Percentiles rank a stretch among this genome's conserved stretches.
phyloP scores from a whole-genome alignment of 2,797 vertebrate genomes.

The Microhierax caerulescens region DNA sequence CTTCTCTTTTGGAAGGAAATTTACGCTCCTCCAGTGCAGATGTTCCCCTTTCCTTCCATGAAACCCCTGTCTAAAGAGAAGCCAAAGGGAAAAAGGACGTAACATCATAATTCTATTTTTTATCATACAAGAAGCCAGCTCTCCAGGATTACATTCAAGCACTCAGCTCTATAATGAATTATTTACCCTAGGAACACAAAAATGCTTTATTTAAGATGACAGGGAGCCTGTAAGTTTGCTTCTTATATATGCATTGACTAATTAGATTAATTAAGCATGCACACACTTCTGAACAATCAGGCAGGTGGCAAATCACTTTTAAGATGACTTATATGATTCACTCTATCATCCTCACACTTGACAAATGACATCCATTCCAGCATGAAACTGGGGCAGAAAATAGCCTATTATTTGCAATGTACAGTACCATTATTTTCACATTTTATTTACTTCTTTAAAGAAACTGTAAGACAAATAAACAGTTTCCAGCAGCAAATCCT shows the following conservation, averaged over 20 bases:
- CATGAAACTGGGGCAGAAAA: conserved; percentile 52
- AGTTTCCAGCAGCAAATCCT: conserved; percentile 9
- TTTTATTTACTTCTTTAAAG: conserved; percentile 38
- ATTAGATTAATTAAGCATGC: conserved; percentile 82
- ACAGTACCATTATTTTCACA: conserved; percentile 9
- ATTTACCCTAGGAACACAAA: conserved; percentile 77
- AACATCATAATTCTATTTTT: conserved; percentile 1
- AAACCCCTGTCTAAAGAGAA: not conserved
- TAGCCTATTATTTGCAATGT: conserved; percentile 29
- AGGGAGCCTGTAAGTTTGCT: conserved; percentile 74
- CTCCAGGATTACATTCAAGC: conserved; percentile 40
- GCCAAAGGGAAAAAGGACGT: conserved; percentile 55
- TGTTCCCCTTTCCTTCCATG: not conserved
- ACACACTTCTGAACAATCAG: conserved; percentile 74
- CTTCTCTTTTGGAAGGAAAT: conserved; percentile 41
- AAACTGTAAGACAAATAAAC: conserved; percentile 31
- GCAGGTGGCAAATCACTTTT: conserved; percentile 80
- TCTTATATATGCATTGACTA: conserved; percentile 78
- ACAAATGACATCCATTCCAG: conserved; percentile 71
- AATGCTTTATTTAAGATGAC: conserved; percentile 77
- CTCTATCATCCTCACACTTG: conserved; percentile 69
- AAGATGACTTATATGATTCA: conserved; percentile 69
- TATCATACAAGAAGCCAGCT: conserved; percentile 51
- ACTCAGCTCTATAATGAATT: conserved; percentile 70
- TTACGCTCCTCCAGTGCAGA: not conserved